These are phyloP conservation scores for Daubentonia madagascariensis DNA, from an alignment of 2,113 vertebrate genomes.

Conservation along the genomic window DNA sequence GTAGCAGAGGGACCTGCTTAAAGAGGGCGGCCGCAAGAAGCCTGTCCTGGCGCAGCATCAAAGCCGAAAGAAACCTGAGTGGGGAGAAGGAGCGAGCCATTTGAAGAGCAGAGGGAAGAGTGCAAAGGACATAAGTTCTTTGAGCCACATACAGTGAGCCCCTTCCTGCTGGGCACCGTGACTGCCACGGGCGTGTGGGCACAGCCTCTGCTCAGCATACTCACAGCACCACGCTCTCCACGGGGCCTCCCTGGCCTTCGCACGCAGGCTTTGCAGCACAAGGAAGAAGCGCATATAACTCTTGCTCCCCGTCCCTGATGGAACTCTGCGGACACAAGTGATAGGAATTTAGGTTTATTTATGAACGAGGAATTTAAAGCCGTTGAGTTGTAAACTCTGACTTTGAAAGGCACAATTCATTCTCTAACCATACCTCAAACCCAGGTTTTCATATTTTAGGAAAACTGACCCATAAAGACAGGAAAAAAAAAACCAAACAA, in stretches of 20 bases:
- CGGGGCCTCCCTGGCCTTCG: rapidly evolving
- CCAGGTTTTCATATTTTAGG: background rate
- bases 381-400: background rate
- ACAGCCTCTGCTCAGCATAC: background rate
- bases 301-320: background rate
- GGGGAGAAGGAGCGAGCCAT: background rate
- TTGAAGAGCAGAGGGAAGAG: background rate
- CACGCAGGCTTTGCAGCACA: background rate
- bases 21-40: background rate
- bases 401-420: background rate
- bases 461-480: background rate
- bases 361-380: background rate
- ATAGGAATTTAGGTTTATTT: background rate
- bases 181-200: background rate
- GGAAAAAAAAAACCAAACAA: background rate
- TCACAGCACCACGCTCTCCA: rapidly evolving
- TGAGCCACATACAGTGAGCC: rapidly evolving
- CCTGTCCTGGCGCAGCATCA: rapidly evolving
- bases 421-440: background rate
- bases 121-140: background rate
- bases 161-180: background rate
- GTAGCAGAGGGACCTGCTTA: background rate
- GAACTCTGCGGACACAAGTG: background rate
- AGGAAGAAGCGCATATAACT: background rate
- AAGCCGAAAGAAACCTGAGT: background rate